These are phyloP conservation scores for Pristis pectinata DNA, from an alignment of 2,797 vertebrate species.

Conservation along the genomic window DNA sequence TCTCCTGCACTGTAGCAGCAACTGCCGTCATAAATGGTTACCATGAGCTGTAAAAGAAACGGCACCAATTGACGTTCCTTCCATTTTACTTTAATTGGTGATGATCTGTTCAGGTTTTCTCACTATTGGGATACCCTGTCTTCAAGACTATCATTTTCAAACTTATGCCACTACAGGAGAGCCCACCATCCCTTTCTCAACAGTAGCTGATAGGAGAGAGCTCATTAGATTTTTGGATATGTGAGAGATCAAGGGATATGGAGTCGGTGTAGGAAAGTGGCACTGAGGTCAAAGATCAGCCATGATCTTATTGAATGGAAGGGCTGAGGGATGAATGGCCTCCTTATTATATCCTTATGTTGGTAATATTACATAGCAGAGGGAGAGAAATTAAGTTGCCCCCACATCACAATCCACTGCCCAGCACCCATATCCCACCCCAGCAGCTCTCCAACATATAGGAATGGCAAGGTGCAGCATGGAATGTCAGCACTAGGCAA, in stretches of 20 bases:
- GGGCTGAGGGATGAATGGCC: no score
- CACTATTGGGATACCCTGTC: background rate
- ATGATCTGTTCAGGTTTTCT: background rate
- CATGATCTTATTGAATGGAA: no score
- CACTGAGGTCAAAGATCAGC: no score
- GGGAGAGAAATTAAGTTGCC: no score
- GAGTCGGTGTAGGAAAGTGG: no score
- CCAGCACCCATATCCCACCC: background rate
- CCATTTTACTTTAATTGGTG: background rate
- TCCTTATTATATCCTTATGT: no score
- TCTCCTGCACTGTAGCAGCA: background rate
- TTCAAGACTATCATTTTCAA: background rate
- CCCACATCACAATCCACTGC: no score
- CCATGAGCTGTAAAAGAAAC: background rate
- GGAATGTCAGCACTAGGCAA: background rate
- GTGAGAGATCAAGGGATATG: no score
- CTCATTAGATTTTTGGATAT: no score
- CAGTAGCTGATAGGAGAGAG: no score
- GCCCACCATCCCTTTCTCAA: background rate
- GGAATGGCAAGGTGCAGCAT: background rate
- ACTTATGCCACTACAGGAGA: background rate
- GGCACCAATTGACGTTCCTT: background rate
- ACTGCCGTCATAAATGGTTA: background rate
- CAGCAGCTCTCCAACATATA: background rate
- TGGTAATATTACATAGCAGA: no score